Base-by-base conservation (phyloP, 2,888 invertebrate species). In the Barypeithes pellucidus region DNA sequence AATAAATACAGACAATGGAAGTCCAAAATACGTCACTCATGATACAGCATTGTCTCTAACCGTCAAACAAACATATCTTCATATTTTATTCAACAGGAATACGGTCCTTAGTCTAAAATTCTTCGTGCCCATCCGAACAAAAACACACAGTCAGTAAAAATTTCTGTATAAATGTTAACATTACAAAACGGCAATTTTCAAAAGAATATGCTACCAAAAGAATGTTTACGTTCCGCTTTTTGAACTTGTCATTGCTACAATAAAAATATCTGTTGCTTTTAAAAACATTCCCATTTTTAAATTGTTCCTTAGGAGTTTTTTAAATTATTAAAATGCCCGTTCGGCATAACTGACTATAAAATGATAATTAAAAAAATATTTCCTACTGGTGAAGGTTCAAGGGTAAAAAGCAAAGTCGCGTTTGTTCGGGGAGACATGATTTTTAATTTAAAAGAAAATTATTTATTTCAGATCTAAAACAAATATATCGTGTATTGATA, bases 181-280 rank as follows among this genome's bases (percentile, higher is more conserved):
- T 57, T 18, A 57, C 29, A 57, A 54, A 57, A 57, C 54, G 54
- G 54, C 54, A 57, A 57, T 57, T 54, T 18, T 57, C 54, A 57
- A 57, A 57, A 33, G 54, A 57, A 57, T n/a, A 57, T 33, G 54
- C 54, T 57, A 16, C 54, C 54, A 11, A 57, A 57, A 33, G 54
- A 57, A 57, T 57, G 54, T 57, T 57, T 57, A 36, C 33, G 33
- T 57, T 57, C 54, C 33, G 33, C 33, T 18, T 57, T 57, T 36
- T 57, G 18, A 57, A 57, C 33, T 57, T 18, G 54, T 33, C 54
- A 33, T 54, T 24, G 54, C 33, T 57, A 57, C 33, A 57, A 57
- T 57, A 57, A 57, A 57, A 57, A 57, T 57, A 57, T 57, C 36
- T 33, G 54, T 33, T 57, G 54, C 54, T 33, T 57, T 33, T 57